Percentiles rank a stretch among this genome's conserved stretches.
Conservation (phyloP, 2,888 invertebrate species). For the Cetonia aurata region DNA sequence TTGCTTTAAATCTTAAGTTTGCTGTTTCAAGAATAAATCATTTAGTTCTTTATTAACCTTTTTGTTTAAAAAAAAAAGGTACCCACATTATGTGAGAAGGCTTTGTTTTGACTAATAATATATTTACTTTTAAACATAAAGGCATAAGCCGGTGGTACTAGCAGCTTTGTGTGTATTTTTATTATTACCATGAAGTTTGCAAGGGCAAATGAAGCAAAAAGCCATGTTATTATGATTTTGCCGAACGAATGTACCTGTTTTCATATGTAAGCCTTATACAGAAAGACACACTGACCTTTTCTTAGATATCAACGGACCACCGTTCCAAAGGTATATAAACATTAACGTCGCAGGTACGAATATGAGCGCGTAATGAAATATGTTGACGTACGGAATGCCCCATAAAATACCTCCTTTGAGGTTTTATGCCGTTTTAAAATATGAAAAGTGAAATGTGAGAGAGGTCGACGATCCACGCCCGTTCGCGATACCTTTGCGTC, state of each 20-base stretch:
- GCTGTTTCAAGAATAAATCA: too few species aligned
- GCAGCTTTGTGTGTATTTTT: too few species aligned
- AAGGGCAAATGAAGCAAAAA: too few species aligned
- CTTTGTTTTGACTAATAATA: too few species aligned
- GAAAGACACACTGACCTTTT: constrained; percentile 37
- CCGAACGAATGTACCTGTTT: not conserved
- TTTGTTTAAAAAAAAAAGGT: too few species aligned
- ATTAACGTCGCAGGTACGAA: constrained; percentile 30
- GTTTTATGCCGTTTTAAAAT: constrained; percentile 41
- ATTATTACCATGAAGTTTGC: too few species aligned
- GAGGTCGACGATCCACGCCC: constrained; percentile 31
- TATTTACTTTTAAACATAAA: too few species aligned
- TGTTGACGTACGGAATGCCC: constrained; percentile 35
- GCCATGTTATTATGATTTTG: too few species aligned
- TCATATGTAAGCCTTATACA: not conserved
- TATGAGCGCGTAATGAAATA: constrained; percentile 40
- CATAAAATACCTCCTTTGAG: constrained; percentile 41
- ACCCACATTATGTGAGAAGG: too few species aligned
- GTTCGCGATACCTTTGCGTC: constrained; percentile 35
- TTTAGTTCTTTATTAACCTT: too few species aligned
- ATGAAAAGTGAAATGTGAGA: constrained; percentile 38
- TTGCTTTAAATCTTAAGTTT: too few species aligned
- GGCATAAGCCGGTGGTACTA: too few species aligned
- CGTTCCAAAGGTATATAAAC: constrained; percentile 35
- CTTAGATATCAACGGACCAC: constrained; percentile 39